A percentile compares a stretch with the other conserved stretches of the same genome.
These are phyloP conservation scores for Fragum whitleyi DNA, from an alignment of 2,888 invertebrate genomes.

Conservation along the genomic window DNA sequence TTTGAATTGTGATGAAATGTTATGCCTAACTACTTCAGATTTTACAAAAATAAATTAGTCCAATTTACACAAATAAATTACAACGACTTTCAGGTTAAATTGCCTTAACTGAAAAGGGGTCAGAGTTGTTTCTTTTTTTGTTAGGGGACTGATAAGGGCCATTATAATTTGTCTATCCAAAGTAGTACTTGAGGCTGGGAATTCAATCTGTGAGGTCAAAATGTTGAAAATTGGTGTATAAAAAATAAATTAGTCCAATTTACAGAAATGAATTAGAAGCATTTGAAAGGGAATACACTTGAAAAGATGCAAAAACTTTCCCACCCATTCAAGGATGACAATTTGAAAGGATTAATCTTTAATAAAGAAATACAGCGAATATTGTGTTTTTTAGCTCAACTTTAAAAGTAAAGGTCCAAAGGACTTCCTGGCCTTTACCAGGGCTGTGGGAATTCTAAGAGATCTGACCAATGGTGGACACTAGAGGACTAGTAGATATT, in stretches of 20 bases:
- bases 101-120: no score
- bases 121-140: no score
- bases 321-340: not conserved
- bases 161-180: not conserved
- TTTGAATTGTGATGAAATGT: no score
- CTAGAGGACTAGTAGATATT: no score
- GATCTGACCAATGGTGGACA: no score
- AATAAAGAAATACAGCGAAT: no score
- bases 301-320: not conserved
- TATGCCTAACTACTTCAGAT: no score
- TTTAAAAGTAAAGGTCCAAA: no score
- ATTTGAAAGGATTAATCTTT: not conserved
- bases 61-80: not conserved
- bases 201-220: conserved; percentile 1
- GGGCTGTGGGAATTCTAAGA: no score
- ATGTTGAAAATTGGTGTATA: not conserved
- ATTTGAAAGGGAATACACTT: not conserved
- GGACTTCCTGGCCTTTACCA: no score
- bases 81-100: no score
- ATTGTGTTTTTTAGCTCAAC: no score
- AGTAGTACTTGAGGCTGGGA: not conserved
- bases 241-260: not conserved
- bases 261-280: not conserved
- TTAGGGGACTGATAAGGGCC: not conserved
- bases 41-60: not conserved